Percentiles rank a stretch among this genome's conserved stretches.
phyloP scores from a whole-genome alignment of 2,113 vertebrate species.

The Martes martes region DNA sequence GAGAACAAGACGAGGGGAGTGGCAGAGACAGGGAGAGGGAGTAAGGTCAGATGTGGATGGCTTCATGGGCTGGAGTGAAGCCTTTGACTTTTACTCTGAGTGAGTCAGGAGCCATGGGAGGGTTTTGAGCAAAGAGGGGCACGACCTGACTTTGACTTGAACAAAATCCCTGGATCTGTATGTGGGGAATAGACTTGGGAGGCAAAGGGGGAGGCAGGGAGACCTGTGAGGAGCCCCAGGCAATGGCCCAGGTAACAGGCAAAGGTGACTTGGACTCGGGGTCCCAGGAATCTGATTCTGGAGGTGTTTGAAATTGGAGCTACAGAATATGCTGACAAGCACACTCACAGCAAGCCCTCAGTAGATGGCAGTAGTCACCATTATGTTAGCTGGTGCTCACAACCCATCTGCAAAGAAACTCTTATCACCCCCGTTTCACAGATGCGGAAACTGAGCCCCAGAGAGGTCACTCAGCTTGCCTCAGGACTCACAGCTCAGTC shows the following conservation, averaged over 20 bases:
- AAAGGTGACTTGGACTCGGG: background rate
- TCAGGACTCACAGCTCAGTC: background rate
- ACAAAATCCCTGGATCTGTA: background rate
- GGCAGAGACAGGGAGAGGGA: background rate
- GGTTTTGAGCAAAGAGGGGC: background rate
- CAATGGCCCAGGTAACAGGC: background rate
- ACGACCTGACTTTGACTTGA: background rate
- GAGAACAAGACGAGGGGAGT: background rate
- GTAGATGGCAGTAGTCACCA: background rate
- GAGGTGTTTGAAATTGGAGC: background rate
- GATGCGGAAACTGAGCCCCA: conserved; percentile 24
- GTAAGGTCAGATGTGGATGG: background rate
- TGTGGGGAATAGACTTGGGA: background rate
- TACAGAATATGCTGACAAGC: background rate
- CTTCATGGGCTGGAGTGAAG: background rate
- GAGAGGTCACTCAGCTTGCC: background rate
- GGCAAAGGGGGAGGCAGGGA: background rate
- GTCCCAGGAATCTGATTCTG: background rate
- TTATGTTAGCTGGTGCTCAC: background rate
- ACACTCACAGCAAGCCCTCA: background rate
- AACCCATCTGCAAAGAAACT: background rate
- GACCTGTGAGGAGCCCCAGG: background rate
- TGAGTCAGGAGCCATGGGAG: background rate
- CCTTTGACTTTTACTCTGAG: background rate
- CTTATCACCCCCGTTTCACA: background rate